Base-by-base conservation (phyloP, 2,888 invertebrate species). In the Unio delphinus region DNA sequence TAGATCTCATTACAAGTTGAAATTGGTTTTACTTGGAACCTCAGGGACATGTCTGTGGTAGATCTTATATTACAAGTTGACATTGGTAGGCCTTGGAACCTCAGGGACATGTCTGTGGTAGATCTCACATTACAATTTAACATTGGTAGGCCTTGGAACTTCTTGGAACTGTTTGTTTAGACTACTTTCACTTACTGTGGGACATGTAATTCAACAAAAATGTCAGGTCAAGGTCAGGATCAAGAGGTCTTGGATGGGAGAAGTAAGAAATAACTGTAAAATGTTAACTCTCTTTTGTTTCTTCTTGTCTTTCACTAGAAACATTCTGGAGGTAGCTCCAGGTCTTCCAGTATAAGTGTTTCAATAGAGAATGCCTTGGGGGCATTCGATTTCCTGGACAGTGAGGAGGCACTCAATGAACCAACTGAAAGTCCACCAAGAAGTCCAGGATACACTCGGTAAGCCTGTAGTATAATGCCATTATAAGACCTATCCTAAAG, bases 321-420 rank as follows among this genome's bases (percentile, higher is more conserved):
- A 69, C 83, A 80, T 65, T 86, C 85, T 20, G 74, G 83, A 61
- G 76, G 82, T 70, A 85, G 84, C 73, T 86, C 87, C n/a, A 76
- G 86, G 26, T 86, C 89, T 60, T 90, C 91, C 64, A 88, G 88
- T 76, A 89, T 90, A 72, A 91, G 91, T 82, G 86, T 91, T 65
- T 91, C 91, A 61, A 90, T 92, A 73, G 91, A 91, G 83, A 90
- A 89, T 73, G 92, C 91, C 15, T 86, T 92, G 34, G 91, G 90
- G 74, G 91, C 91, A 60, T 92, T 92, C 80, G 91, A 91, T 83
- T 92, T 92, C 83, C 88, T 92, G 30, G 90, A 92, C 78, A 89
- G 89, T 18, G 91, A 90, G 70, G 90, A 89, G 28, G 86, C 84
- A 15, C 67, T 76, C 1, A 84, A 83, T 30, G 84, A 83, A n/a